Evolutionary conservation across 2,113 vertebrate species (phyloP).

Genomic region (Myotis davidii): DNA sequence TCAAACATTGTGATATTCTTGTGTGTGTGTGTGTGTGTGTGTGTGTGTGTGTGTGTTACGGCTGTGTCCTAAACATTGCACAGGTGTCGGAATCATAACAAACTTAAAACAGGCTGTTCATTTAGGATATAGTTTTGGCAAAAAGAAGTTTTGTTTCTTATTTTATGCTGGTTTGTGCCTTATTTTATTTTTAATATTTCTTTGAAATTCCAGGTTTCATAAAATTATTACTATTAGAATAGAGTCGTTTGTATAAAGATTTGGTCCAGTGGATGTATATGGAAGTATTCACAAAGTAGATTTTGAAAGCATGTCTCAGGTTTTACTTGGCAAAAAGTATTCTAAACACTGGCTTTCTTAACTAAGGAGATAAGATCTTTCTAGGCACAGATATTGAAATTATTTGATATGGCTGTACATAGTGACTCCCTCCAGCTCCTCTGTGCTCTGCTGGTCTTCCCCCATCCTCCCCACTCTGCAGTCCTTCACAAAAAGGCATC

Average conservation of each 20-base stretch:
- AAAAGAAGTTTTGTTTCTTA: slow-evolving; percentile 63
- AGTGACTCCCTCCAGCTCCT: neutral
- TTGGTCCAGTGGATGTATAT: slow-evolving; percentile 57
- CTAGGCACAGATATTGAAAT: neutral
- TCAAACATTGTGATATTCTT: slow-evolving; percentile 37
- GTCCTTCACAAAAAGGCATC: neutral
- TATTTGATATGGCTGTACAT: neutral
- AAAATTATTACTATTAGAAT: slow-evolving; percentile 50
- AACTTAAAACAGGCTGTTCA: slow-evolving; percentile 9
- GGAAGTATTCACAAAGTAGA: slow-evolving; percentile 42
- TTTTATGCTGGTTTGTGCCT: slow-evolving; percentile 66
- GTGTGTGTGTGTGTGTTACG: neutral
- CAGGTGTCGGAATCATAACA: slow-evolving; percentile 17
- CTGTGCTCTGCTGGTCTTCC: neutral
- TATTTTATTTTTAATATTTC: slow-evolving; percentile 60
- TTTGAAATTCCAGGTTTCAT: slow-evolving; percentile 74
- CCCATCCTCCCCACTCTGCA: neutral
- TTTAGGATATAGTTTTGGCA: slow-evolving; percentile 50
- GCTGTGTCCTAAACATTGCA: slow-evolving; percentile 73
- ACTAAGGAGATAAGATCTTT: neutral
- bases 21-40: neutral
- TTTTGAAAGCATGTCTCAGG: slow-evolving; percentile 47
- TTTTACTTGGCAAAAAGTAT: slow-evolving; percentile 44
- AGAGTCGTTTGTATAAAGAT: slow-evolving; percentile 56
- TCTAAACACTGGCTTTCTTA: slow-evolving; percentile 52